Percentiles rank a stretch among this genome's conserved stretches.
phyloP scores from a whole-genome alignment of 2,113 vertebrate genomes.

The Laticauda colubrina region DNA sequence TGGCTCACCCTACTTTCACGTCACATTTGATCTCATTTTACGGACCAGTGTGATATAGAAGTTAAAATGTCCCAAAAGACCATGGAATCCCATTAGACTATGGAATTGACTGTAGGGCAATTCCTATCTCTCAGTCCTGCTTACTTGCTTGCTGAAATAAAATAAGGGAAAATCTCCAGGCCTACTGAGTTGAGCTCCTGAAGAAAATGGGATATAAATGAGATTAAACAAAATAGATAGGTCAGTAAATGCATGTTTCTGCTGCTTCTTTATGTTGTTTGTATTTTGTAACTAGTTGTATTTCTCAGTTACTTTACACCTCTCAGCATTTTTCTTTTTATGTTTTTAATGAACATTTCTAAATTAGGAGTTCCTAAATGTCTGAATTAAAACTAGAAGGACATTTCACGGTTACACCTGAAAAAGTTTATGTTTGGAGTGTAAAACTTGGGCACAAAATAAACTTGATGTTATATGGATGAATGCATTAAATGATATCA shows the following conservation, averaged over 20 bases:
- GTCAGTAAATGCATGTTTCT: not conserved
- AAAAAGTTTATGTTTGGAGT: not conserved
- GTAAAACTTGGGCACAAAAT: not conserved
- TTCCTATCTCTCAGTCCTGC: not conserved
- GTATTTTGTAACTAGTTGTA: not conserved
- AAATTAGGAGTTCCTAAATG: not conserved
- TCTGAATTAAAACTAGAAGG: not conserved
- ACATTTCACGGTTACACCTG: not conserved
- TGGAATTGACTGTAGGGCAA: not conserved
- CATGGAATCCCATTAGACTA: not conserved
- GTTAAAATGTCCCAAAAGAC: not conserved
- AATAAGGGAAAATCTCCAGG: not conserved
- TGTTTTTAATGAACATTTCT: not conserved
- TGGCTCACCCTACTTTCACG: not conserved
- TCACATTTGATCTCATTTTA: not conserved
- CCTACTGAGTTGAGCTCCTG: not conserved
- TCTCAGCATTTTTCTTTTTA: not conserved
- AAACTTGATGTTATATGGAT: not conserved
- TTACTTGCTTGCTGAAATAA: not conserved
- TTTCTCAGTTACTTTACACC: not conserved
- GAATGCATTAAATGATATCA: not conserved
- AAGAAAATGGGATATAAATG: not conserved
- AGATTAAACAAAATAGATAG: not conserved
- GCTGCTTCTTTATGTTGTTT: not conserved
- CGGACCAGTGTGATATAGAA: not conserved